These are phyloP conservation scores for Hydractinia symbiolongicarpus DNA, from an alignment of 30 jellyfish, hydroid and myxozoan genomes.

Conservation along the genomic window DNA sequence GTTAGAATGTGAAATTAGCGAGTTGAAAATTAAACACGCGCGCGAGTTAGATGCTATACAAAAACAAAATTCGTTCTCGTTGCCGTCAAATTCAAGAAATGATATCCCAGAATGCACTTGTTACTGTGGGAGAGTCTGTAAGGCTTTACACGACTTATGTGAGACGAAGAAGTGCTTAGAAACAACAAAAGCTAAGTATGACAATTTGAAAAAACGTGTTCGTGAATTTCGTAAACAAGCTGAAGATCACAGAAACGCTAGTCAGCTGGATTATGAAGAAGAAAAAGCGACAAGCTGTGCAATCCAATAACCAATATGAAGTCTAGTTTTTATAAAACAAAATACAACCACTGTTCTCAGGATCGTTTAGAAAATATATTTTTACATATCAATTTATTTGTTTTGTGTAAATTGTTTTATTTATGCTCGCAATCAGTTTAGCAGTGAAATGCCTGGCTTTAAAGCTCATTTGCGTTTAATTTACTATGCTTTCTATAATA, in stretches of 20 bases:
- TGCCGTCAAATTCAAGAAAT: conserved; percentile 4
- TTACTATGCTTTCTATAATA: no score
- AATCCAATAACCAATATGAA: conserved; percentile 36
- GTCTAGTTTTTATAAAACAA: no score
- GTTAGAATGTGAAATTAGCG: conserved; percentile 43
- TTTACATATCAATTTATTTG: no score
- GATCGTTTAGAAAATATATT: no score
- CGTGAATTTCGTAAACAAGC: conserved; percentile 81
- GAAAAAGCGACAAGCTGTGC: conserved; percentile 58
- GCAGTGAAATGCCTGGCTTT: no score
- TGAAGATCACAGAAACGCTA: conserved; percentile 43
- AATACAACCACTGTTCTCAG: no score
- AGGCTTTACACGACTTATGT: conserved; percentile 68
- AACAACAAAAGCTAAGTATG: conserved; percentile 57
- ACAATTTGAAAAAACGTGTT: conserved; percentile 56
- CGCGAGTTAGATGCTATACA: conserved; percentile 11
- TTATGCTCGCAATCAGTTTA: no score
- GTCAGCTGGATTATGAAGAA: conserved; percentile 40
- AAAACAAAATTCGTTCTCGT: background rate
- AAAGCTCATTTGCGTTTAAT: no score
- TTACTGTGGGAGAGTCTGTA: conserved; percentile 84
- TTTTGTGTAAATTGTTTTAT: no score
- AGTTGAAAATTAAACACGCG: conserved; percentile 15
- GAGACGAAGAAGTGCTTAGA: conserved; percentile 61
- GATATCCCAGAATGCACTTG: conserved; percentile 77